These are phyloP conservation scores for Brenthis daphne DNA, from an alignment of 2,888 invertebrate genomes.

Conservation along the genomic window DNA sequence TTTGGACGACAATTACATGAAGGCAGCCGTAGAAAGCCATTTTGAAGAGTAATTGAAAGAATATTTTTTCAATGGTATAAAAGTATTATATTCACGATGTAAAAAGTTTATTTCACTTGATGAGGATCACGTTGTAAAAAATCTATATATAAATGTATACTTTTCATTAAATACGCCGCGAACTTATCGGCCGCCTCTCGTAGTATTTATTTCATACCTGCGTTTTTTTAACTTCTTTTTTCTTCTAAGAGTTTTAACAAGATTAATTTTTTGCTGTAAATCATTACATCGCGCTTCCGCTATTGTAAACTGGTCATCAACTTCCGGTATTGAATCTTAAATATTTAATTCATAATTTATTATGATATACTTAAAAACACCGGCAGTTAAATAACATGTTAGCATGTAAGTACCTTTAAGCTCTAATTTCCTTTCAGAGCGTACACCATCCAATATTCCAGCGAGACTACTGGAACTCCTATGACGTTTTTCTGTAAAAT, in stretches of 20 bases:
- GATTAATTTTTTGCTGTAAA: constrained; percentile 69
- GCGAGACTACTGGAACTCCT: constrained; percentile 73
- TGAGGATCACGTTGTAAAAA: too few species aligned
- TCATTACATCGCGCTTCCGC: constrained; percentile 70
- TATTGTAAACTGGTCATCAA: constrained; percentile 65
- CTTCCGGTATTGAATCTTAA: constrained; percentile 68
- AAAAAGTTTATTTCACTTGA: too few species aligned
- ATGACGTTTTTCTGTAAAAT: constrained; percentile 67
- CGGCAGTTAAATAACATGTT: neutral
- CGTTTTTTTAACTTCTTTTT: constrained; percentile 70
- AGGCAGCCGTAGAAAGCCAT: too few species aligned
- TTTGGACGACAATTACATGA: too few species aligned
- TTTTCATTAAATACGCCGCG: too few species aligned
- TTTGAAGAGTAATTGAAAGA: too few species aligned
- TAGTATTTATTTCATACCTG: constrained; percentile 50
- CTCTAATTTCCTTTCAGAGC: constrained; percentile 69
- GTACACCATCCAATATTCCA: constrained; percentile 63
- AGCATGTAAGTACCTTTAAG: constrained; percentile 52
- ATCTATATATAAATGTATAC: too few species aligned
- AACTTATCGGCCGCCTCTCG: too few species aligned
- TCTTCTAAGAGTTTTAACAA: constrained; percentile 66
- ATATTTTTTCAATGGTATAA: too few species aligned
- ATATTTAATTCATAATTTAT: constrained; percentile 11
- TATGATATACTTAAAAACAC: neutral
- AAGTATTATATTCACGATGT: too few species aligned